Percentiles rank a stretch among this genome's conserved stretches.
Conservation (phyloP, 2,113 vertebrate genomes). For the Mobula hypostoma region DNA sequence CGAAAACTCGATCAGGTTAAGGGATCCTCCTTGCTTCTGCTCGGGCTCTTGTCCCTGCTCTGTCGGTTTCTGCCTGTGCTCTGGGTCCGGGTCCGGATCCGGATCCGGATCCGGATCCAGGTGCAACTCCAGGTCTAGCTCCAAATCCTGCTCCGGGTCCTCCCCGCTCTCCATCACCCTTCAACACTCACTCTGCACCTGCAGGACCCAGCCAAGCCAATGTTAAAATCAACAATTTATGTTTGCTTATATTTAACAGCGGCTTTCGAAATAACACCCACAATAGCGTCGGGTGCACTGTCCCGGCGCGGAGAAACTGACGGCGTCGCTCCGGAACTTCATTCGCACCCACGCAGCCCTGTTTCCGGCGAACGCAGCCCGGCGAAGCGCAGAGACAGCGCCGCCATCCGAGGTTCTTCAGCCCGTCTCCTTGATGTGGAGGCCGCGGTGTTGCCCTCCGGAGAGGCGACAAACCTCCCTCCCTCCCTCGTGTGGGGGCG, state of each 20-base stretch:
- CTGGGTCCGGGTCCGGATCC: background rate
- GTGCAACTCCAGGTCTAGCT: background rate
- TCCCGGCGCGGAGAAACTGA: background rate
- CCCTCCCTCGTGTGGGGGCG: too few relatives aligned
- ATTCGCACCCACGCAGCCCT: background rate
- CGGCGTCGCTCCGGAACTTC: background rate
- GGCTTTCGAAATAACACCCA: too few relatives aligned
- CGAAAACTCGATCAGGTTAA: slow-evolving; percentile 79
- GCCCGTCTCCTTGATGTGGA: too few relatives aligned
- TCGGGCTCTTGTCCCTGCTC: background rate
- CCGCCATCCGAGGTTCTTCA: too few relatives aligned
- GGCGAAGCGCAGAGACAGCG: too few relatives aligned
- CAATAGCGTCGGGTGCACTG: background rate
- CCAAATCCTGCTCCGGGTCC: background rate
- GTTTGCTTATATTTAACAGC: too few relatives aligned
- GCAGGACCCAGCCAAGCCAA: background rate
- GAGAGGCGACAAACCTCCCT: too few relatives aligned
- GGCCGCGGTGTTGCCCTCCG: too few relatives aligned
- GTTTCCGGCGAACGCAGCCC: background rate
- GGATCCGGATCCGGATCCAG: background rate
- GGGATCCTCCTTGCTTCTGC: background rate
- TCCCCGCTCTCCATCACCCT: slow-evolving; percentile 14
- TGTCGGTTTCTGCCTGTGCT: background rate
- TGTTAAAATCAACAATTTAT: too few relatives aligned
- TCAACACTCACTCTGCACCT: background rate